Evolutionary conservation across 35 echinoderm and acorn worm genomes (phyloP), one percentile per base, ranked within the genome.

Genomic region (Strongylocentrotus purpuratus): DNA sequence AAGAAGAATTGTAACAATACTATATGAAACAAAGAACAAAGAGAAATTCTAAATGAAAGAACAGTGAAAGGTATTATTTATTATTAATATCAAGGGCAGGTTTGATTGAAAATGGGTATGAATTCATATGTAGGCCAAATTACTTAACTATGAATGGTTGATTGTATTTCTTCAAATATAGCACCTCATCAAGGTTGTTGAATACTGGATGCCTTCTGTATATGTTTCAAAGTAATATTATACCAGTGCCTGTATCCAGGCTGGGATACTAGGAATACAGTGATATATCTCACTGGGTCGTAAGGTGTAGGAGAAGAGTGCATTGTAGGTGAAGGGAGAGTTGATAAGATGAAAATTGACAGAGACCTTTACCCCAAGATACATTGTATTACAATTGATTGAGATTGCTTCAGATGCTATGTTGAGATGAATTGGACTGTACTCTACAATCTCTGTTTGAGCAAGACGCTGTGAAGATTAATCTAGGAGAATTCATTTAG

Each of bases 341-440:
- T 78, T 70, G 65, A n/a, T n/a, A n/a, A n/a, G 28, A 78, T 78
- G 65, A n/a, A n/a, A 78, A 78, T 78, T 78, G 65, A 70, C 61
- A 70, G 22, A 28, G 61, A 78, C 65, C 65, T 78, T 78, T 78
- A 78, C 65, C 65, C 65, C 20, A 78, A 78, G 65, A 78, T 59
- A 41, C 35, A 41, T 41, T 41, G 35, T 41, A 59, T 59, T 59
- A 59, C 52, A 59, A 59, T 70, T 70, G 61, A 70, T 70, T 22
- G 61, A 70, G 61, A 28, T n/a, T 78, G 65, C 65, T 78, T 78
- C 18, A 7, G 20, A 78, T 78, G 4, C 65, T 22, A 78, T 78
- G 65, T 78, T 78, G 65, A n/a, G 22, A n/a, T 78, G 65, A 78
- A 78, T 78, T 78, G 65, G 25, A 78, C 65, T 78, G 65, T 78